Evolutionary conservation across 2,797 vertebrate species (phyloP), one percentile per base, ranked within the genome.

Genomic region (Sebastes itinus): DNA sequence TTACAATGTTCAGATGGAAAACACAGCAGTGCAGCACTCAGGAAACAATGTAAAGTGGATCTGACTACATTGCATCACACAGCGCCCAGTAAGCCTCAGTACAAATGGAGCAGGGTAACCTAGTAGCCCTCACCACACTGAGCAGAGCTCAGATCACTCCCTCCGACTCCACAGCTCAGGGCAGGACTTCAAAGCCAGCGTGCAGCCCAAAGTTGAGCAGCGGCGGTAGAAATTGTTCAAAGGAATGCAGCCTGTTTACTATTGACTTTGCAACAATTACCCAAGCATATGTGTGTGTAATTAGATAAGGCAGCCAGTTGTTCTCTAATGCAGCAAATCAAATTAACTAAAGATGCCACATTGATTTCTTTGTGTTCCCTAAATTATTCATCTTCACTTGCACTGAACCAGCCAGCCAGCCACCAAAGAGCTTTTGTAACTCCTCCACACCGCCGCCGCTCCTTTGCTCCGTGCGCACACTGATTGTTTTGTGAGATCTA

Each of bases 341-440:
- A 95, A 95, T 95, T 94, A 95, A 92, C 90, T 93, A 94, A 93
- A 94, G 93, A 95, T 94, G 92, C 94, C 92, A 92, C 92, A 96
- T 96, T 91, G 94, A 96, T 95, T 95, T 93, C 91, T 92, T 92
- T 93, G 92, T 94, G 92, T 93, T 92, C 80, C 92, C 78, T 93
- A 94, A 95, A 95, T 95, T 95, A 95, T 95, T 94, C 90, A 94
- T 95, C 89, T 93, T 93, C 90, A 89, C 89, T 93, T 84, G 84
- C 92, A 87, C 80, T 81, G 83, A 94, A 92, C 87, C 92, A 91
- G 84, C 88, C 91, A 88, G 80, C 90, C 75, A 77, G 83, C 83
- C 87, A 92, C 87, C 91, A 84, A 88, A 87, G 89, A 91, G 90
- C 88, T 85, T 84, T 84, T 78, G 69, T 71, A 75, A 85, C 86